Evolutionary conservation across 2,888 invertebrate species (phyloP).

Genomic region (Peribatodes rhomboidaria): DNA sequence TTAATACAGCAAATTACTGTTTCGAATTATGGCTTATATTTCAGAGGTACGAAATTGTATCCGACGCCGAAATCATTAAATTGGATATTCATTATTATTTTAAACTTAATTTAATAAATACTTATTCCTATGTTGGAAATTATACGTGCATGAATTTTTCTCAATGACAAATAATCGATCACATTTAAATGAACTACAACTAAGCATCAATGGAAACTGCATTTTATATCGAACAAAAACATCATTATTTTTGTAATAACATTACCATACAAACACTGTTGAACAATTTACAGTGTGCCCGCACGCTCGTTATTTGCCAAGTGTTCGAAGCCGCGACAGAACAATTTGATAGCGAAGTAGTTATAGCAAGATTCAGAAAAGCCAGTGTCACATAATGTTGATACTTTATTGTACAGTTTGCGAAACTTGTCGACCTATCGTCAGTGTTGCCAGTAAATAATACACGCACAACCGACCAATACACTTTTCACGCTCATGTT

Average conservation of each 20-base stretch:
- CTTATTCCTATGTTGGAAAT: too few species aligned
- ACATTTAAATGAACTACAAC: constrained; percentile 12
- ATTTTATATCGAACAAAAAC: constrained; percentile 27
- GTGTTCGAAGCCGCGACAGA: constrained; percentile 48
- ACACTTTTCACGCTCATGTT: not conserved
- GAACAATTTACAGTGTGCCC: constrained; percentile 41
- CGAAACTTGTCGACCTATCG: constrained; percentile 38
- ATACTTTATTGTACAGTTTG: constrained; percentile 67
- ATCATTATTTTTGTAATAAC: constrained; percentile 39
- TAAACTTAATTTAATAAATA: too few species aligned
- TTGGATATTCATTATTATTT: not conserved
- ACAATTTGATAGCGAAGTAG: constrained; percentile 59
- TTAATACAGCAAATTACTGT: too few species aligned
- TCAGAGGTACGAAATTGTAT: too few species aligned
- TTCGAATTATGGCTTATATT: too few species aligned
- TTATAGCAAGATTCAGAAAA: constrained; percentile 63
- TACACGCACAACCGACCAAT: not conserved
- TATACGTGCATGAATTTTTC: not conserved
- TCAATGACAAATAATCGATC: constrained; percentile 2
- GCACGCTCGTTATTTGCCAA: constrained; percentile 49
- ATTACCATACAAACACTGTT: constrained; percentile 48
- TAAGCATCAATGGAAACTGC: constrained; percentile 21
- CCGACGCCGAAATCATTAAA: not conserved
- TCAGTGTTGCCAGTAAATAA: constrained; percentile 21
- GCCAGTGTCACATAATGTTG: constrained; percentile 67